Evolutionary conservation across 2,888 invertebrate species (phyloP), one percentile per base, ranked within the genome.

Genomic region (Dicroscelio sp.): DNA sequence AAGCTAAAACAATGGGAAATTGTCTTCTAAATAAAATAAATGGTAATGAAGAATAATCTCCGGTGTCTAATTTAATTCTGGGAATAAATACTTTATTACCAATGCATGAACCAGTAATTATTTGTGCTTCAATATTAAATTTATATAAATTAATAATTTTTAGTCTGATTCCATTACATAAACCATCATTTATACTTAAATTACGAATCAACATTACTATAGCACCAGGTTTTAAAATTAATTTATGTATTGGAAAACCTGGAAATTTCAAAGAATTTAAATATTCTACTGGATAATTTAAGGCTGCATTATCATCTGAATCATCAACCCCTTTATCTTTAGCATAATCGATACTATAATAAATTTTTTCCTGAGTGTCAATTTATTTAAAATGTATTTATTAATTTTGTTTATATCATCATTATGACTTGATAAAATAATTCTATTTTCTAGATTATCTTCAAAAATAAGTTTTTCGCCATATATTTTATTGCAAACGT

Each of bases 81-180:
- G 48, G 48, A 17, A 48, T 48, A 48, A 48, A 48, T 48, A 25
- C 27, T 8, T 12, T 3, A n/a, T 58, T 23, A 25, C 58, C 58
- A n/a, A 25, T 25, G 31, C 52, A 17, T 43, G 23, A 23, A 3
- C 73, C 52, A 1, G 52, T 73, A 31, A 73, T 31, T 23, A 75
- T 75, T 58, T 58, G 20, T 5, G 58, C 58, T 33, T 75, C 23
- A n/a, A 58, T 58, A 35, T 58, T 75, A 58, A 23, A 58, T 14
- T 75, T 75, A 35, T 67, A 82, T 78, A 90, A 89, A 27, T 73
- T 43, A 30, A 86, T 14, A 38, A 92, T 87, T 90, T 86, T 86
- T 48, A 89, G 75, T 75, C 88, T 69, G 27, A 90, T 93, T 31
- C 89, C 89, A 65, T 92, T 92, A 78, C 91, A 90, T n/a, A 93